Evolutionary conservation across 2,888 invertebrate species (phyloP).

Genomic region (Elysia crispata): DNA sequence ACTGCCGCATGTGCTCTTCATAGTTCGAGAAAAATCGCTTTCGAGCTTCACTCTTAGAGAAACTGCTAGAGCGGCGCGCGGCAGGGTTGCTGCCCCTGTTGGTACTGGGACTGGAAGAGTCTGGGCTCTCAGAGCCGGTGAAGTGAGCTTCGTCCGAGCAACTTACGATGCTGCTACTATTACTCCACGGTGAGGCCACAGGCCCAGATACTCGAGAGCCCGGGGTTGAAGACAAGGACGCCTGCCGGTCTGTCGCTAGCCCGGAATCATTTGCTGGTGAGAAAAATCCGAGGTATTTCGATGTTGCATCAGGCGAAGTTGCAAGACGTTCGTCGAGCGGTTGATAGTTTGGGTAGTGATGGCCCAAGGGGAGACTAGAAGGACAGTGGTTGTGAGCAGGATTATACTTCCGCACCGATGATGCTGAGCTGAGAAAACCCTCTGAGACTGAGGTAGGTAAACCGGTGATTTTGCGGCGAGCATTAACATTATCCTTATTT

Average conservation of each 20-base stretch:
- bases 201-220: background rate
- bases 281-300: too few relatives aligned
- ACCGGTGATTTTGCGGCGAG: too few relatives aligned
- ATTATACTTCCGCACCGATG: background rate
- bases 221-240: background rate
- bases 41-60: conserved; percentile 29
- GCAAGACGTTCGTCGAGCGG: background rate
- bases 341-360: too few relatives aligned
- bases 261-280: too few relatives aligned
- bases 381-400: background rate
- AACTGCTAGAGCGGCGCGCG: background rate
- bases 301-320: too few relatives aligned
- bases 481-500: too few relatives aligned
- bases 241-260: too few relatives aligned
- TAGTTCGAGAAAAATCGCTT: conserved; percentile 45
- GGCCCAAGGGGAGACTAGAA: background rate
- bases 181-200: background rate
- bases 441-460: too few relatives aligned
- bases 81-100: background rate
- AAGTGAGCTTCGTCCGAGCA: background rate
- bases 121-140: background rate
- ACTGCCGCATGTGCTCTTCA: conserved; percentile 36
- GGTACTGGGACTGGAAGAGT: background rate
- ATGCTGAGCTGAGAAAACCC: background rate
- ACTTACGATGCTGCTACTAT: background rate